Conservation (phyloP, 2,888 invertebrate species). For the Macrosoma leucophasiata region DNA sequence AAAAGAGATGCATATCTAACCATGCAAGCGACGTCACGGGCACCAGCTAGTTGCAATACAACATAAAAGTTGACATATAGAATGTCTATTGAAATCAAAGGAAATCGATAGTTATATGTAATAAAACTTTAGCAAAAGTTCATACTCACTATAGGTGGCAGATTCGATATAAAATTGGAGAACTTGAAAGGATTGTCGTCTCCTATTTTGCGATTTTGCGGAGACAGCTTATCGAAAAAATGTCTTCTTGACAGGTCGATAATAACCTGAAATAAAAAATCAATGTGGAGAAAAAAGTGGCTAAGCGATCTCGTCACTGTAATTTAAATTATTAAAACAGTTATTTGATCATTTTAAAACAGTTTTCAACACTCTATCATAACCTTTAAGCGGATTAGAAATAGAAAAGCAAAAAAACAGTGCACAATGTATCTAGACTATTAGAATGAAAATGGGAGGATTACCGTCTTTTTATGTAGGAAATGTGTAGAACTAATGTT, state of each 20-base stretch:
- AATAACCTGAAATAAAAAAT: conserved; percentile 74
- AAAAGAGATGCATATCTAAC: too few species aligned
- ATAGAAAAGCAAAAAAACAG: too few species aligned
- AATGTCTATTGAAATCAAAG: neutral
- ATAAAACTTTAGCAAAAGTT: too few species aligned
- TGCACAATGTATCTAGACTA: too few species aligned
- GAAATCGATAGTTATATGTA: too few species aligned
- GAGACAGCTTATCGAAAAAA: conserved; percentile 62
- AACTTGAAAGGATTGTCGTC: conserved; percentile 73
- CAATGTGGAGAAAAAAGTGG: conserved; percentile 52
- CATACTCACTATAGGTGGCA: conserved; percentile 70
- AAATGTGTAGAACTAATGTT: conserved; percentile 19
- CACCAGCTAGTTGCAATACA: neutral
- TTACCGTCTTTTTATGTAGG: conserved; percentile 12
- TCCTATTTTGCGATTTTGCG: conserved; percentile 73
- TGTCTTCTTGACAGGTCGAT: conserved; percentile 74
- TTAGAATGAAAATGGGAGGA: conserved; percentile 20
- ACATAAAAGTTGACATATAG: neutral
- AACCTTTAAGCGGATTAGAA: too few species aligned
- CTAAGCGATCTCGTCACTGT: too few species aligned
- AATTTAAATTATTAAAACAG: too few species aligned
- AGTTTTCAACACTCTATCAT: too few species aligned
- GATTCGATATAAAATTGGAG: conserved; percentile 73
- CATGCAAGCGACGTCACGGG: conserved; percentile 23
- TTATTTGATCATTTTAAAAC: too few species aligned